A percentile compares a stretch with the other conserved stretches of the same genome.
Evolutionary conservation across 2,888 invertebrate species (phyloP).

Genomic region (Cryptocephalus primarius): DNA sequence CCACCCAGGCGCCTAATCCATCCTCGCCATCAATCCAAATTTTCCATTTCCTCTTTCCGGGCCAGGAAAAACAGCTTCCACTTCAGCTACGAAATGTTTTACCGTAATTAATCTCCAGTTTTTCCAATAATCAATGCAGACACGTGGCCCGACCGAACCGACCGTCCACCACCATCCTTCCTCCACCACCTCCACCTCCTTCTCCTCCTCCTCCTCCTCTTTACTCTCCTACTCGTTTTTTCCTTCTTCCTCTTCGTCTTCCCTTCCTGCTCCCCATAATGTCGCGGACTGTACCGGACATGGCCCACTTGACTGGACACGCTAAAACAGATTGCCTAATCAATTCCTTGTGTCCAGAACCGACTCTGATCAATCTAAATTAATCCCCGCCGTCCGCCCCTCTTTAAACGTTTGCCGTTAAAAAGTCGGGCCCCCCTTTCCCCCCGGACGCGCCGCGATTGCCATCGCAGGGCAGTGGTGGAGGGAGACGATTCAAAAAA

Average conservation of each 20-base stretch:
- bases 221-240: not conserved
- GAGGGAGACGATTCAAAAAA: no score
- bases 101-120: conserved; percentile 17
- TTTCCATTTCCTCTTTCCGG: conserved; percentile 12
- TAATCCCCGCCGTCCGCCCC: conserved; percentile 36
- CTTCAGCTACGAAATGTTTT: conserved; percentile 13
- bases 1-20: conserved; percentile 5
- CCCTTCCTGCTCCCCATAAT: not conserved
- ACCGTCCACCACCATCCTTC: not conserved
- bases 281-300: conserved; percentile 30
- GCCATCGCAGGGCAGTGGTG: no score
- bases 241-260: not conserved
- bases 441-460: not conserved
- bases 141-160: conserved; percentile 10
- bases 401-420: conserved; percentile 34
- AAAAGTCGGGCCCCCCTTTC: conserved; percentile 22
- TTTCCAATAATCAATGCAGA: conserved; percentile 18
- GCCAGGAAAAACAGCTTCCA: conserved; percentile 12
- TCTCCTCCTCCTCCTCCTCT: not conserved
- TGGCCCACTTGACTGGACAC: conserved; percentile 39
- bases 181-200: no score
- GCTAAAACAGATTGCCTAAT: conserved; percentile 43
- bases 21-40: conserved; percentile 6
- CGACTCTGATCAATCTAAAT: conserved; percentile 42
- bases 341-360: conserved; percentile 40